These are phyloP conservation scores for Augochlora pura DNA, from an alignment of 1,140 invertebrate species.

Conservation along the genomic window DNA sequence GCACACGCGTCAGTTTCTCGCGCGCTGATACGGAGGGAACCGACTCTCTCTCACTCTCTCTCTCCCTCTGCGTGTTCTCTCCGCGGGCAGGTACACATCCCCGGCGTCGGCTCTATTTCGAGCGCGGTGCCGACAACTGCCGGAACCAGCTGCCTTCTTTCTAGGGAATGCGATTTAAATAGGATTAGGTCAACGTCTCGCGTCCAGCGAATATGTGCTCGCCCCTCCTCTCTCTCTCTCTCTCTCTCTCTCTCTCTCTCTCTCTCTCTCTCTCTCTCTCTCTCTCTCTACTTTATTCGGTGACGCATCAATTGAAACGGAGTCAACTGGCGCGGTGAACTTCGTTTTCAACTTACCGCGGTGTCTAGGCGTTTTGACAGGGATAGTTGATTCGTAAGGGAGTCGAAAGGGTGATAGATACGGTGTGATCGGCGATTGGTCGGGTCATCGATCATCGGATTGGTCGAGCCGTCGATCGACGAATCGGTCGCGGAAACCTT, in stretches of 20 bases:
- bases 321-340: background rate
- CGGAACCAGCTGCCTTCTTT: slow-evolving; percentile 17
- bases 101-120: slow-evolving; percentile 23
- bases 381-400: background rate
- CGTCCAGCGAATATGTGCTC: background rate
- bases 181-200: slow-evolving; percentile 15
- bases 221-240: too few species aligned
- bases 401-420: too few species aligned
- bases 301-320: slow-evolving; percentile 8
- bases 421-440: too few species aligned
- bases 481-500: too few species aligned
- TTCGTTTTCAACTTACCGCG: background rate
- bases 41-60: too few species aligned
- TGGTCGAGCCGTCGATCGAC: too few species aligned
- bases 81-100: slow-evolving; percentile 8
- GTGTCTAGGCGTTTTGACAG: background rate
- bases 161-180: slow-evolving; percentile 7
- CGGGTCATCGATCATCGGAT: too few species aligned
- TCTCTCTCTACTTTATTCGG: background rate
- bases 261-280: too few species aligned
- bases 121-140: background rate
- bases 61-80: too few species aligned
- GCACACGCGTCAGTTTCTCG: too few species aligned
- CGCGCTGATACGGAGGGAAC: too few species aligned
- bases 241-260: too few species aligned